Evolutionary conservation across 2,888 invertebrate species (phyloP).

Genomic region (Holacanthella duospinosa): DNA sequence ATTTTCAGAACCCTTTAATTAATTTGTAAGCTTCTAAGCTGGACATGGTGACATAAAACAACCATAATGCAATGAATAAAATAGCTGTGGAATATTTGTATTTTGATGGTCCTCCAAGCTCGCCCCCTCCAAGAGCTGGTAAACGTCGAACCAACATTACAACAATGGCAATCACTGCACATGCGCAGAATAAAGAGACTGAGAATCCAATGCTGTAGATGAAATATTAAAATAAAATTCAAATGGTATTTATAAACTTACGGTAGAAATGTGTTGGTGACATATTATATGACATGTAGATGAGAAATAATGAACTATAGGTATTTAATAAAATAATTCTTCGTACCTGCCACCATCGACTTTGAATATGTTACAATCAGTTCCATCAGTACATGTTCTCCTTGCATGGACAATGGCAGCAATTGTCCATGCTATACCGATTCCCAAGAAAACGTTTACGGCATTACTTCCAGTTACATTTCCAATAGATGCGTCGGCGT

Average conservation of each 20-base stretch:
- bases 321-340: neutral
- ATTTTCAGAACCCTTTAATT: conserved; percentile 75
- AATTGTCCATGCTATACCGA: conserved; percentile 97
- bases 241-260: too few species aligned
- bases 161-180: conserved; percentile 69
- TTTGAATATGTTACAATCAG: conserved; percentile 50
- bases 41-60: conserved; percentile 82
- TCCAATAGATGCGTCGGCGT: conserved; percentile 86
- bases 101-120: conserved; percentile 76
- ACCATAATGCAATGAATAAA: conserved; percentile 78
- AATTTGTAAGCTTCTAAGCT: conserved; percentile 86
- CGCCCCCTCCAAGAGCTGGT: conserved; percentile 70
- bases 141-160: conserved; percentile 70
- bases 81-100: conserved; percentile 65
- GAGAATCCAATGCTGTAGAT: conserved; percentile 78
- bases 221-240: neutral
- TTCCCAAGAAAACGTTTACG: conserved; percentile 90
- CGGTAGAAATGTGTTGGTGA: too few species aligned
- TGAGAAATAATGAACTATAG: too few species aligned
- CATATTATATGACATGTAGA: too few species aligned
- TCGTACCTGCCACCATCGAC: conserved; percentile 63
- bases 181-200: conserved; percentile 88
- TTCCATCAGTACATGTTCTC: neutral
- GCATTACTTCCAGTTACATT: conserved; percentile 96
- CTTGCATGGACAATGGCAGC: conserved; percentile 75